Conservation (phyloP, 35 echinoderm and acorn worm species). For the Apostichopus japonicus region DNA sequence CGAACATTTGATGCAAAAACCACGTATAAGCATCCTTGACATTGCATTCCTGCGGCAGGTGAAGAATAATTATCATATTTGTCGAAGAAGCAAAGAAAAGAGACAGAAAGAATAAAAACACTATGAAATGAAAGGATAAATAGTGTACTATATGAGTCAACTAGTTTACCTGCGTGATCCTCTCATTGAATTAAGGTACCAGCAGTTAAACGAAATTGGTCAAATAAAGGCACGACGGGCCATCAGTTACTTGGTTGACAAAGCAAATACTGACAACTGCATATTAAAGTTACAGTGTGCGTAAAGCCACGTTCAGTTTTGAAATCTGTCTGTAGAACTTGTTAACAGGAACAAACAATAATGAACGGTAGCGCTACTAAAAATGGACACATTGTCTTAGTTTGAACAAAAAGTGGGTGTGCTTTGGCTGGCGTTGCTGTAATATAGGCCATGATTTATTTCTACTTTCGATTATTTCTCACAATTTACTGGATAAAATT, state of each 20-base stretch:
- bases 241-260: slow-evolving; percentile 35
- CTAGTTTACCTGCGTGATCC: too few relatives aligned
- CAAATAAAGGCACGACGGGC: neutral
- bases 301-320: neutral
- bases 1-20: too few relatives aligned
- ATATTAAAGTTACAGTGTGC: neutral
- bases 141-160: too few relatives aligned
- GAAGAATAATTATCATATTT: too few relatives aligned
- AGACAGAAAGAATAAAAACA: too few relatives aligned
- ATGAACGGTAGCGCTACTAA: neutral
- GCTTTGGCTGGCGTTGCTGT: neutral
- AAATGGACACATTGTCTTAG: neutral
- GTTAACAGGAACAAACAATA: slow-evolving; percentile 9
- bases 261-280: slow-evolving; percentile 8
- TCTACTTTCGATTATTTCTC: neutral
- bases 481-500: neutral
- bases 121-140: too few relatives aligned
- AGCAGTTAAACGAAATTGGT: too few relatives aligned
- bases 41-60: too few relatives aligned
- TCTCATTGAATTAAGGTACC: too few relatives aligned
- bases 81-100: too few relatives aligned
- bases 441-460: neutral
- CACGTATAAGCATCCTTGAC: too few relatives aligned
- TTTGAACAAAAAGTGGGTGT: neutral
- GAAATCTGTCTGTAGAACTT: neutral